Evolutionary conservation across 2,888 invertebrate species (phyloP).

Genomic region (Hymenopus coronatus): DNA sequence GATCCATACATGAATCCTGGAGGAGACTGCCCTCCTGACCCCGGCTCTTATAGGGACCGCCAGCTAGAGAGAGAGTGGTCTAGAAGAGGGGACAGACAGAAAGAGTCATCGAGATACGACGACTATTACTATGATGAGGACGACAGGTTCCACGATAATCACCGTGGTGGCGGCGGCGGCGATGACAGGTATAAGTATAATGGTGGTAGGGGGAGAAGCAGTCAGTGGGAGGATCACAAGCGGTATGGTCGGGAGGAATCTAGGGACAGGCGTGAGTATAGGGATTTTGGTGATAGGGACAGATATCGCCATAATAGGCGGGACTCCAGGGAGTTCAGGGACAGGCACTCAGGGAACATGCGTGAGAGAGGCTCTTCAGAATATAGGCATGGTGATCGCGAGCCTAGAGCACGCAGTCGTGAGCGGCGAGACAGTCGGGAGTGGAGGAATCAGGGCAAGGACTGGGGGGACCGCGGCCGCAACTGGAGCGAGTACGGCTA

Average conservation of each 20-base stretch:
- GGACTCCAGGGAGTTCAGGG: not conserved
- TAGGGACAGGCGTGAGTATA: slow-evolving; percentile 13
- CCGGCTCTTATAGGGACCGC: not conserved
- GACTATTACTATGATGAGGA: slow-evolving; percentile 6
- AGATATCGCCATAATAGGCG: not conserved
- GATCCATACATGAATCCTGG: not conserved
- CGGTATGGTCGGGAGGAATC: not conserved
- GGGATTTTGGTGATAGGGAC: not conserved
- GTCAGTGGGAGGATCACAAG: not conserved
- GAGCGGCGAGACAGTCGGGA: slow-evolving; percentile 6
- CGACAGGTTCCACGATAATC: not conserved
- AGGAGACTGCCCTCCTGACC: not conserved
- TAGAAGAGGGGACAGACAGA: slow-evolving; percentile 1
- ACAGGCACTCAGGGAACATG: not conserved
- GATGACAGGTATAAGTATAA: slow-evolving; percentile 13
- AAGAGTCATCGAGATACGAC: not conserved
- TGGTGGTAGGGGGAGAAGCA: not conserved
- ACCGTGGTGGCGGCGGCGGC: not conserved
- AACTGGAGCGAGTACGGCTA: slow-evolving; percentile 15
- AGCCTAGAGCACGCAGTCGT: not conserved
- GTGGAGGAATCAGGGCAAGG: slow-evolving; percentile 9
- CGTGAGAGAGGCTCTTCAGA: slow-evolving; percentile 14
- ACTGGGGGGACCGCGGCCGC: slow-evolving; percentile 13
- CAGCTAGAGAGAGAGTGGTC: slow-evolving; percentile 21
- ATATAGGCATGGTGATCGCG: slow-evolving; percentile 10